Evolutionary conservation across 2,113 vertebrate species (phyloP).

Genomic region (Sorex fumeus): DNA sequence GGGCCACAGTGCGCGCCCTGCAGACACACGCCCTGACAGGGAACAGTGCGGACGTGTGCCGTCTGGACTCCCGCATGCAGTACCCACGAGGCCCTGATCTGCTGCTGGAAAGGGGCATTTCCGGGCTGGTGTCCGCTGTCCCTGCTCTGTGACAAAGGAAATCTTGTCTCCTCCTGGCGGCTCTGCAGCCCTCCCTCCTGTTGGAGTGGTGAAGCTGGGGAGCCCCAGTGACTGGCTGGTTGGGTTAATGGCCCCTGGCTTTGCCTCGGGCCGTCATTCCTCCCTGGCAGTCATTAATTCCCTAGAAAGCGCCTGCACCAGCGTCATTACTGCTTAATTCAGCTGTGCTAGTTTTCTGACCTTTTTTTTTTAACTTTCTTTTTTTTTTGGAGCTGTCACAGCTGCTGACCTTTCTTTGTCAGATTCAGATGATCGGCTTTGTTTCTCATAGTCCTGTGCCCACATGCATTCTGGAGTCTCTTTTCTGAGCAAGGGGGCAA

Average conservation of each 20-base stretch:
- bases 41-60: too few relatives aligned
- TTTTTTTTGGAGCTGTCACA: slow-evolving; percentile 47
- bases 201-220: not conserved
- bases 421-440: not conserved
- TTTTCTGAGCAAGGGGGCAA: not conserved
- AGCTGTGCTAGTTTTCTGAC: slow-evolving; percentile 37
- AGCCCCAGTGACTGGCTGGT: slow-evolving; percentile 35
- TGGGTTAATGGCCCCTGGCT: slow-evolving; percentile 76
- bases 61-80: too few relatives aligned
- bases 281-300: slow-evolving; percentile 70
- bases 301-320: slow-evolving; percentile 66
- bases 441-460: not conserved
- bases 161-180: accelerated
- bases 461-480: not conserved
- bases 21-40: not conserved
- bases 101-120: not conserved
- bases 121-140: not conserved
- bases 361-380: not conserved
- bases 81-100: too few relatives aligned
- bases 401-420: not conserved
- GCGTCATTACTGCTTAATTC: slow-evolving; percentile 76
- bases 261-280: slow-evolving; percentile 77
- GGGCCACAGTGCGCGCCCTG: not conserved
- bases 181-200: not conserved
- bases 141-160: not conserved